Evolutionary conservation across 2,113 vertebrate genomes (phyloP), one percentile per base, ranked within the genome.

Genomic region (Neolamprologus devosi): DNA sequence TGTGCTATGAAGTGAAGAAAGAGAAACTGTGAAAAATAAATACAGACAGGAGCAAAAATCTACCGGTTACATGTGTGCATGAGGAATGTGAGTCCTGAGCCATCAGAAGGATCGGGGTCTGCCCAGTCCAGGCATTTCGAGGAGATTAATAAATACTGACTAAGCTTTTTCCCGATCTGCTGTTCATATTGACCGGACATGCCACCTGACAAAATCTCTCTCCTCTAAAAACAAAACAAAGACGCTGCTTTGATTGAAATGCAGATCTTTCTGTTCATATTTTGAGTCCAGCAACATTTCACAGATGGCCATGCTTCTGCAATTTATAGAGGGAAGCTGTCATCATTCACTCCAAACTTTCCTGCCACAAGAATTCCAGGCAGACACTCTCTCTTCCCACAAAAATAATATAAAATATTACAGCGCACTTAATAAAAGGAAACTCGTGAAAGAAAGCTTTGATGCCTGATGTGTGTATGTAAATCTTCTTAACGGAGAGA

Each of bases 231-330:
- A 6, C 3, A 19, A 11, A 1, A 1, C 0, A 10, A 28, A 63
- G 4, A 55, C 26, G 6, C 7, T 51, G 45, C 49, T 33, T 14
- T 82, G 63, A 81, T 11, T 82, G 54, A 78, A 78, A 68, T 14
- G 26, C 35, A 35, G 8, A 53, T 17, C 10, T 28, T 16, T 16
- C 13, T 19, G 3, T 47, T 30, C n/a, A 54, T 87, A 6, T 35
- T 83, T 79, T 85, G 42, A 5, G 53, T 84, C 17, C 21, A 45
- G 42, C 57, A 88, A 80, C 7, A 58, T 82, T 21, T 88, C 42
- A n/a, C 63, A 82, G 45, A 35, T 23, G 42, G 9, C 5, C 7
- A 4, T 26, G 26, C 42, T 23, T 35, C 19, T 54, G 49, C 10
- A 10, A 7, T 49, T 83, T 70, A 45, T 35, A 19, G 65, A 26